A percentile compares a stretch with the other conserved stretches of the same genome.
Conservation (phyloP, 1,140 invertebrate species). For the Papilio helenus region DNA sequence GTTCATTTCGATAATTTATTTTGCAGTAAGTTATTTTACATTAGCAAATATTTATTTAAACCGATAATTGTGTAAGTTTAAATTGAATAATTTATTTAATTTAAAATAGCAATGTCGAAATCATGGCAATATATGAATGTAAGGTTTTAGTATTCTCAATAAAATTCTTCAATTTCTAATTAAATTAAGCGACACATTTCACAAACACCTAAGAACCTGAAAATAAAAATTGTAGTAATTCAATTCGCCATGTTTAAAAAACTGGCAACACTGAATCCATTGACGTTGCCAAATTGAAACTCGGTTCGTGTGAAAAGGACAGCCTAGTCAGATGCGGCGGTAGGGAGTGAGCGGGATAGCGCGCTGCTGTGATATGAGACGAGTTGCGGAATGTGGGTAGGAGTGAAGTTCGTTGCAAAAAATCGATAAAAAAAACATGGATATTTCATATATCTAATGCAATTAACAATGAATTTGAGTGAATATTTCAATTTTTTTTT, state of each 20-base stretch:
- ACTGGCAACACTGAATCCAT: constrained; percentile 13
- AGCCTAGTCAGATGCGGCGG: constrained; percentile 35
- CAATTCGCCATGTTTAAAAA: constrained; percentile 21
- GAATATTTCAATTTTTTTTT: background rate
- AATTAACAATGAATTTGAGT: background rate
- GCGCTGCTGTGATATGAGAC: constrained; percentile 34
- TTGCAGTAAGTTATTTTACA: constrained; percentile 4
- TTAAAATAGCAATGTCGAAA: background rate
- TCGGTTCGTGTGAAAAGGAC: constrained; percentile 17
- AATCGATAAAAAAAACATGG: background rate
- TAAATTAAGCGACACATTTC: background rate
- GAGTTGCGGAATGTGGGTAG: background rate
- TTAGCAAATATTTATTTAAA: constrained; percentile 3
- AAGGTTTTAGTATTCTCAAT: background rate
- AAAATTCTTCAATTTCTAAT: background rate
- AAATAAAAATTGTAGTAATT: background rate
- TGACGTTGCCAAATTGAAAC: constrained; percentile 33
- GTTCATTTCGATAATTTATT: background rate
- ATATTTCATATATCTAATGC: background rate
- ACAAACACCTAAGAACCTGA: background rate
- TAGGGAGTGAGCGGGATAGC: constrained; percentile 16
- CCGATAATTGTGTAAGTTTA: background rate
- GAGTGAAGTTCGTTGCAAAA: background rate
- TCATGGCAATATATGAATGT: background rate
- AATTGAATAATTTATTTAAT: constrained; percentile 8